Base-by-base conservation (phyloP, 2,888 invertebrate genomes). In the Loripinus fragilis region DNA sequence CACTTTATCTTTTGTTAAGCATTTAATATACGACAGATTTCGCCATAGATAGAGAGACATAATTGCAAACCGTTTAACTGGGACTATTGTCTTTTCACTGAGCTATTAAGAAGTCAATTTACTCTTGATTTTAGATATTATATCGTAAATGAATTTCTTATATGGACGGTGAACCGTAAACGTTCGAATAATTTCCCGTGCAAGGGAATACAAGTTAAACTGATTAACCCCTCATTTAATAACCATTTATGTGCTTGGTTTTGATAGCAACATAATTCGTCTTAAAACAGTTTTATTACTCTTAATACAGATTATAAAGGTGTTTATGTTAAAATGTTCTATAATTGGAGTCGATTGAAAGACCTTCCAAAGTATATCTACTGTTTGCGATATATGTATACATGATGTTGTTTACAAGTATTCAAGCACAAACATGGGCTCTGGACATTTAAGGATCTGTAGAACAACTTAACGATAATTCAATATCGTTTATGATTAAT, bases 11-110 rank as follows among this genome's bases (percentile, higher is more conserved):
- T n/a, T 60, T 60, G 60, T 60, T 60, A 60, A 60, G 60, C 20
- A 33, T 60, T 60, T 60, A 60, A 60, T 60, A 60, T 60, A 33
- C 60, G 60, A 60, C 60, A 60, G 60, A 60, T 60, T 33, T 60
- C 33, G 20, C 33, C 33, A 60, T 12, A 7, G 60, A 60, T 60
- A 60, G 33, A 60, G 33, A 60, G 60, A 60, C 60, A 60, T 60
- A 60, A 60, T 33, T 60, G 60, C 33, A 60, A 60, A 60, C 30
- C 60, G 60, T 60, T 60, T 60, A 60, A 60, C 60, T 60, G 8
- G 60, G 28, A 28, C 60, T 60, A 33, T 60, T 60, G 60, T 60
- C 28, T 60, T 38, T 60, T 33, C 20, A 60, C 60, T 28, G 33
- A 30, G 60, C 23, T 33, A 60, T 60, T 60, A 12, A 60, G 60